phyloP scores from a whole-genome alignment of 2,888 invertebrate species.

The Agrenia bidenticulata region DNA sequence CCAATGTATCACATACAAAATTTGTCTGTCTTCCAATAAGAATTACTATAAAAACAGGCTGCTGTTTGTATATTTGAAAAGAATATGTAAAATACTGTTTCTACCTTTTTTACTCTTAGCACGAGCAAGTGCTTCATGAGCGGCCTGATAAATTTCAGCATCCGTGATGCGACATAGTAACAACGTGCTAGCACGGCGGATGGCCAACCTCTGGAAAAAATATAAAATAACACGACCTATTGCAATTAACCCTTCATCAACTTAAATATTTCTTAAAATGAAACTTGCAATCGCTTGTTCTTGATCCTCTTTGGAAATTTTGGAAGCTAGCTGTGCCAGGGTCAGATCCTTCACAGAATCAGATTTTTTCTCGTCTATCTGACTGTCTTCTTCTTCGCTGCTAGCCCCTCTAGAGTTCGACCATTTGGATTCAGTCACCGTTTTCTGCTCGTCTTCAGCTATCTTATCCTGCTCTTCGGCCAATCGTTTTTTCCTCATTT shows the following conservation, averaged over 20 bases:
- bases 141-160: constrained; percentile 79
- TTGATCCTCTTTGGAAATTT: constrained; percentile 28
- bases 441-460: constrained; percentile 26
- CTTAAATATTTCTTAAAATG: not conserved
- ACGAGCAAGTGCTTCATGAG: constrained; percentile 81
- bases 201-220: constrained; percentile 74
- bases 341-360: constrained; percentile 15
- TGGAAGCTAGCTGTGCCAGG: constrained; percentile 15
- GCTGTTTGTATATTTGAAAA: no score
- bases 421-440: constrained; percentile 34
- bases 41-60: no score
- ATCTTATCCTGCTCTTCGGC: constrained; percentile 29
- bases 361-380: constrained; percentile 1
- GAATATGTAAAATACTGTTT: constrained; percentile 1
- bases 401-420: constrained; percentile 3
- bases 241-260: not conserved
- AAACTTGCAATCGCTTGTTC: constrained; percentile 26
- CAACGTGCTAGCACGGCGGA: constrained; percentile 86
- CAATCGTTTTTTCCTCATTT: constrained; percentile 54
- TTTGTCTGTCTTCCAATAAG: no score
- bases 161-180: constrained; percentile 91
- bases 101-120: constrained; percentile 72
- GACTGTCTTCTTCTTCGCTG: constrained; percentile 25
- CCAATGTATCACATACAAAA: no score
- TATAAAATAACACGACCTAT: not conserved